These are phyloP conservation scores for Dermolepida albohirtum DNA, from an alignment of 2,888 invertebrate genomes.

Conservation along the genomic window DNA sequence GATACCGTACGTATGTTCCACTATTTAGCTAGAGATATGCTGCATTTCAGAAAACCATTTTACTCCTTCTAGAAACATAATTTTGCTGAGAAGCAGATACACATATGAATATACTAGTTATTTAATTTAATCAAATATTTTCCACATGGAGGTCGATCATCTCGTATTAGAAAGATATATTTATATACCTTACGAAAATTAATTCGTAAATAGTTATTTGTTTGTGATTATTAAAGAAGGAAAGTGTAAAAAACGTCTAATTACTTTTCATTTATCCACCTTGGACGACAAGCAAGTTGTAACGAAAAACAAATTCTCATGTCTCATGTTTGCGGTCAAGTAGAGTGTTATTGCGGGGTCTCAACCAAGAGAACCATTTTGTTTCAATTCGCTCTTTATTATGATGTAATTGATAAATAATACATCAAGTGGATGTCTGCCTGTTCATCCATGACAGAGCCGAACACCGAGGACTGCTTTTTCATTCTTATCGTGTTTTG, in stretches of 20 bases:
- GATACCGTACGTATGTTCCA: too few species aligned
- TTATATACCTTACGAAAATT: too few species aligned
- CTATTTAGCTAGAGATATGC: too few species aligned
- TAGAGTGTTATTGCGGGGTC: slow-evolving; percentile 31
- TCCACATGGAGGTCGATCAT: too few species aligned
- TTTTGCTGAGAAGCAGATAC: too few species aligned
- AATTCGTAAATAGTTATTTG: too few species aligned
- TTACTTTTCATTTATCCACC: slow-evolving; percentile 25
- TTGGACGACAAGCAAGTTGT: slow-evolving; percentile 13
- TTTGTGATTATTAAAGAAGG: too few species aligned
- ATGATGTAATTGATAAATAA: slow-evolving; percentile 63
- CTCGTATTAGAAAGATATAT: too few species aligned
- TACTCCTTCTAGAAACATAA: too few species aligned
- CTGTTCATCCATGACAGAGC: slow-evolving; percentile 56
- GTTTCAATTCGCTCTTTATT: slow-evolving; percentile 52
- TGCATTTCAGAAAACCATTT: too few species aligned
- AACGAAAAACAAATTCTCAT: slow-evolving; percentile 34
- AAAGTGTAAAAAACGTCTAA: background rate
- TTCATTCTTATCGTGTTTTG: slow-evolving; percentile 48
- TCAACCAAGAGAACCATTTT: slow-evolving; percentile 46
- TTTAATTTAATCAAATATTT: too few species aligned
- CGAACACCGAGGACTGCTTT: slow-evolving; percentile 56
- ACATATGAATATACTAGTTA: too few species aligned
- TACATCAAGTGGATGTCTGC: slow-evolving; percentile 59
- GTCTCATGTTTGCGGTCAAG: slow-evolving; percentile 32